phyloP scores from a whole-genome alignment of 2,888 invertebrate species.

The Acleris holmiana region DNA sequence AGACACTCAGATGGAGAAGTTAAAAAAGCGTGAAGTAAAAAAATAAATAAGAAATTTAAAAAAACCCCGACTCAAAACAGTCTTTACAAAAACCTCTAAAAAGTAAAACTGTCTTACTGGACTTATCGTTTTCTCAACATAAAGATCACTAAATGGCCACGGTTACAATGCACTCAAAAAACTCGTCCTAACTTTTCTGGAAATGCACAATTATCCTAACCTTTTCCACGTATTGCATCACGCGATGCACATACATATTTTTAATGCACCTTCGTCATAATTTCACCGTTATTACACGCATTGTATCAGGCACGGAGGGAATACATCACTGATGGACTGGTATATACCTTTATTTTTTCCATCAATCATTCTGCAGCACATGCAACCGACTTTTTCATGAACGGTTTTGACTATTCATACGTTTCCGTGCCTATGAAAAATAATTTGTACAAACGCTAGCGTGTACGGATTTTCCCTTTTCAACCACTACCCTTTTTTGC shows the following conservation, averaged over 20 bases:
- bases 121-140: background rate
- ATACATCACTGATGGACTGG: conserved; percentile 15
- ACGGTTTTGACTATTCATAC: conserved; percentile 30
- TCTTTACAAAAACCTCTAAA: background rate
- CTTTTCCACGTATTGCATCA: too few relatives aligned
- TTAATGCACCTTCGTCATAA: too few relatives aligned
- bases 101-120: background rate
- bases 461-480: too few relatives aligned
- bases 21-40: too few relatives aligned
- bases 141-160: background rate
- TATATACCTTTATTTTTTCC: conserved; percentile 25
- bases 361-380: conserved; percentile 34
- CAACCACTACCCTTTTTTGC: too few relatives aligned
- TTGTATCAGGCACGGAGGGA: background rate
- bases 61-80: too few relatives aligned
- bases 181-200: too few relatives aligned
- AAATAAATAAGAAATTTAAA: too few relatives aligned
- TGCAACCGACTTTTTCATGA: conserved; percentile 34
- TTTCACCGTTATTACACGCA: background rate
- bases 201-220: too few relatives aligned
- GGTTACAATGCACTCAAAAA: too few relatives aligned
- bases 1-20: too few relatives aligned
- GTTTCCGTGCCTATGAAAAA: conserved; percentile 11
- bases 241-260: too few relatives aligned
- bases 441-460: background rate